A percentile compares a stretch with the other conserved stretches of the same genome.
Evolutionary conservation across 1,140 invertebrate species (phyloP).

Genomic region (Drosophila ercepeae): DNA sequence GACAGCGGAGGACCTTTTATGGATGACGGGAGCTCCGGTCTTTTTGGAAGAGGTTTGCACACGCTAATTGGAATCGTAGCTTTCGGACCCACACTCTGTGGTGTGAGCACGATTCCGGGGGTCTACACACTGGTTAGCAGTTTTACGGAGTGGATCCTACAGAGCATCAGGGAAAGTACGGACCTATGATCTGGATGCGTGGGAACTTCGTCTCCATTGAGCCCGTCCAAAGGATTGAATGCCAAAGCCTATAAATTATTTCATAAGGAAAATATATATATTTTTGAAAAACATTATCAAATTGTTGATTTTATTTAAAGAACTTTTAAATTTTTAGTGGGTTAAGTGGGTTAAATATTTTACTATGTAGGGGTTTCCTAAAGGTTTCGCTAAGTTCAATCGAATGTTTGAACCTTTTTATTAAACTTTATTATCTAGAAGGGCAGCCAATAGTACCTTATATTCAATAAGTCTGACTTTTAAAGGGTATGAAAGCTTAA

Average conservation of each 20-base stretch:
- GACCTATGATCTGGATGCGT: not conserved
- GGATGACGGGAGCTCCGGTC: slow-evolving; percentile 83
- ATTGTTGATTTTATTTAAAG: too few relatives aligned
- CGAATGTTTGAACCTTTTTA: too few relatives aligned
- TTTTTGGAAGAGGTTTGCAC: slow-evolving; percentile 72
- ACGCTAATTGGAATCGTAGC: slow-evolving; percentile 88
- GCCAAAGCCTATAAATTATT: slow-evolving; percentile 55
- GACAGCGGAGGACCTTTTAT: slow-evolving; percentile 89
- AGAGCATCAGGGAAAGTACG: slow-evolving; percentile 22
- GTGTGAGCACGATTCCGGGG: slow-evolving; percentile 84
- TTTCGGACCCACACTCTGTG: slow-evolving; percentile 87
- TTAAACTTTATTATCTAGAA: not conserved
- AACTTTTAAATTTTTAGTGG: too few relatives aligned
- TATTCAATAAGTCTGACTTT: not conserved
- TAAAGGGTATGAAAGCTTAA: slow-evolving; percentile 15
- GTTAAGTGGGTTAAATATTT: too few relatives aligned
- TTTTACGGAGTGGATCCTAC: slow-evolving; percentile 85
- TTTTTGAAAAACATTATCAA: not conserved
- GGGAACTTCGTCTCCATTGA: not conserved
- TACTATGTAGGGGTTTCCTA: too few relatives aligned
- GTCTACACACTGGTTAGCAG: slow-evolving; percentile 85
- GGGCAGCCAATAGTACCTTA: slow-evolving; percentile 5
- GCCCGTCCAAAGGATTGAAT: slow-evolving; percentile 52
- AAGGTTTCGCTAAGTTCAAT: too few relatives aligned
- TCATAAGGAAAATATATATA: not conserved